Percentiles rank a stretch among this genome's conserved stretches.
These are phyloP conservation scores for Acrocephalus kingi DNA, from an alignment of 2,113 vertebrate genomes.

Conservation along the genomic window DNA sequence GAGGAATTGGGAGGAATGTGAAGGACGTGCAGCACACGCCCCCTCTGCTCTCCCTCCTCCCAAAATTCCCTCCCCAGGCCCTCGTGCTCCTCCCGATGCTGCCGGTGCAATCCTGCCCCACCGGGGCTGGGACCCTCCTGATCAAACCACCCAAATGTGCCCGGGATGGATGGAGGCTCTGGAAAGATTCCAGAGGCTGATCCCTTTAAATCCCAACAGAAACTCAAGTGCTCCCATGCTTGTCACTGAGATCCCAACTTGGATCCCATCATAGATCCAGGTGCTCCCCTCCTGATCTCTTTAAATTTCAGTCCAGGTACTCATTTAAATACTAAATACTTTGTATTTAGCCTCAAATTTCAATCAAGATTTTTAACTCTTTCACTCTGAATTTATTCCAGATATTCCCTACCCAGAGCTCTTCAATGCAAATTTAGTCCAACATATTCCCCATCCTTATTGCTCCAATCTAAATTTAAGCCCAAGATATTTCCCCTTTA, in stretches of 20 bases:
- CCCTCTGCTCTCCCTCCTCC: not conserved
- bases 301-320: not conserved
- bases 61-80: not conserved
- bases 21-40: not conserved
- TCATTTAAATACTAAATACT: no score
- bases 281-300: not conserved
- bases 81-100: not conserved
- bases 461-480: not conserved
- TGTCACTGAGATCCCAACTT: not conserved
- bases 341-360: not conserved
- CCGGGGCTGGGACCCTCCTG: fast-evolving
- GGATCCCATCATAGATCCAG: not conserved
- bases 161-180: fast-evolving
- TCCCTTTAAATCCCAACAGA: not conserved
- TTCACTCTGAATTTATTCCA: not conserved
- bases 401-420: not conserved
- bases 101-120: no score
- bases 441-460: not conserved
- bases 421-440: not conserved
- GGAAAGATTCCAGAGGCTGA: not conserved
- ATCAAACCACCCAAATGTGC: not conserved
- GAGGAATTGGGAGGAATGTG: not conserved
- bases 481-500: not conserved
- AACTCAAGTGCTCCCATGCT: not conserved
- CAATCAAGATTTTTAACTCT: not conserved